Evolutionary conservation across 2,888 invertebrate species (phyloP).

Genomic region (Hofmannophila pseudospretella): DNA sequence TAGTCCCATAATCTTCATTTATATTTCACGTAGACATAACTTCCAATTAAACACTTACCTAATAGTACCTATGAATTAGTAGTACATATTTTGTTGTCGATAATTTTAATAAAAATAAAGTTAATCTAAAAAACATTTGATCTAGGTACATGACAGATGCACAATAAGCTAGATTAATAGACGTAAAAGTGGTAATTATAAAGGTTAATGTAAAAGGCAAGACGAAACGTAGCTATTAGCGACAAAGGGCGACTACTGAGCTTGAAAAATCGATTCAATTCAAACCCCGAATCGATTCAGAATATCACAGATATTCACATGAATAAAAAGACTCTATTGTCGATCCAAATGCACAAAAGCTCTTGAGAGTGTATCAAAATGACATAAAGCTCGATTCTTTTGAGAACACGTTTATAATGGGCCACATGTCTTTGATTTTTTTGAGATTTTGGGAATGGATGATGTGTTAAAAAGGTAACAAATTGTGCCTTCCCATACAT

Average conservation of each 20-base stretch:
- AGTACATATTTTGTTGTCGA: too few relatives aligned
- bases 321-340: slow-evolving; percentile 56
- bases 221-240: slow-evolving; percentile 50
- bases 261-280: slow-evolving; percentile 76
- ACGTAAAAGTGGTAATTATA: slow-evolving; percentile 50
- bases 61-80: too few relatives aligned
- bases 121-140: too few relatives aligned
- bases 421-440: slow-evolving; percentile 59
- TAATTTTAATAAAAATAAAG: too few relatives aligned
- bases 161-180: slow-evolving; percentile 29
- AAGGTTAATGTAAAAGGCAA: slow-evolving; percentile 43
- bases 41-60: too few relatives aligned
- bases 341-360: slow-evolving; percentile 60
- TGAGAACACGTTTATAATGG: slow-evolving; percentile 67
- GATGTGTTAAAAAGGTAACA: slow-evolving; percentile 75
- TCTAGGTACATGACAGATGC: slow-evolving; percentile 23
- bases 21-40: too few relatives aligned
- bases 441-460: slow-evolving; percentile 63
- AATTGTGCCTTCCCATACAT: slow-evolving; percentile 38
- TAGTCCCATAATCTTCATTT: too few relatives aligned
- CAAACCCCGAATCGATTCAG: slow-evolving; percentile 46
- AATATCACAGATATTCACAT: slow-evolving; percentile 58
- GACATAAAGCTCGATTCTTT: slow-evolving; percentile 71
- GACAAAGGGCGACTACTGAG: slow-evolving; percentile 71
- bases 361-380: slow-evolving; percentile 74